Base-by-base conservation (phyloP, 1,140 invertebrate genomes). In the Musca vetustissima region DNA sequence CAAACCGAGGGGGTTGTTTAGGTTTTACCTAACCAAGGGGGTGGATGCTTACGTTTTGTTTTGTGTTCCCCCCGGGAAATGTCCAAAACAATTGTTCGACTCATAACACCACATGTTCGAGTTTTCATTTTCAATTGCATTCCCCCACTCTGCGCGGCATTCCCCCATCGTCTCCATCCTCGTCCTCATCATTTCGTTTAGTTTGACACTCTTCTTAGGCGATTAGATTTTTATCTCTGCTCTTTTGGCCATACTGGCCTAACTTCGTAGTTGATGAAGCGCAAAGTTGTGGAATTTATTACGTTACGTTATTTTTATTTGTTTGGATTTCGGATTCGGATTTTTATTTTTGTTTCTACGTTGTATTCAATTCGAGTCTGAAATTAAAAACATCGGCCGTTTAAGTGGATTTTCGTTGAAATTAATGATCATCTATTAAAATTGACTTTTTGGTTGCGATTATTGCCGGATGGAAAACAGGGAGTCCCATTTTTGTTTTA, bases 251-350 rank as follows among this genome's bases (percentile, higher is more conserved):
- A 21, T 79, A 79, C 79, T 79, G 78, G 79, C 69, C 21, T 72
- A 71, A 61, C 71, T 73, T 76, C 67, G 19, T 32, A 36, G 57
- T 61, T 80, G 76, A 80, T 80, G 78, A 78, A 78, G 78, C 78
- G 78, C 75, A 80, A 80, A 80, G 78, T 80, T 80, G 75, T 76
- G 78, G 78, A 80, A 80, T 80, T 80, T 80, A 80, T 79, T 80
- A 72, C 72, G 70, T 71, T 72, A 71, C 61, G 19, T 53, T 53
- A 8, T 24, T 71, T 64, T 73, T 70, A 43, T 43, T 43, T 13
- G 36, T 2, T 43, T 43, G 36, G 36, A 70, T 65, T 49, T 61
- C 19, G 9, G 36, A 36, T 61, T 61, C 19, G 53, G 21, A 22
- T 55, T 55, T 55, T 55, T 55, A 11, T 28, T 28, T 57, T n/a